These are phyloP conservation scores for Tamandua tetradactyla DNA, from an alignment of 2,797 vertebrate genomes.

Conservation along the genomic window DNA sequence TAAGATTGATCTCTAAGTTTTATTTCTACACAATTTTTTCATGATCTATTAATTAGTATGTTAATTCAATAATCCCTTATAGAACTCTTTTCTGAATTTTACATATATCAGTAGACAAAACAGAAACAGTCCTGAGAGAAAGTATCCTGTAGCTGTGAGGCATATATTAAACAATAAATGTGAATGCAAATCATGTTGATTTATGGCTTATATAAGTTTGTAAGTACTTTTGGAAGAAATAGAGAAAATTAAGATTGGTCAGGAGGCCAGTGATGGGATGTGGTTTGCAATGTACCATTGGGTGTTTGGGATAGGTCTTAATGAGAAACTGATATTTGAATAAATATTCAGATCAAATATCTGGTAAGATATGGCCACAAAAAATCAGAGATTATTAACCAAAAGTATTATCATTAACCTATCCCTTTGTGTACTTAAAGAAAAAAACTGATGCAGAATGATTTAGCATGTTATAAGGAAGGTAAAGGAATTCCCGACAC, in stretches of 20 bases:
- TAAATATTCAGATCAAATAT: not conserved
- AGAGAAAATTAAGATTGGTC: not conserved
- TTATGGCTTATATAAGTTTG: not conserved
- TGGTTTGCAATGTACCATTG: not conserved
- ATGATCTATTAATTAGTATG: not conserved
- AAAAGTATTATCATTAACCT: not conserved
- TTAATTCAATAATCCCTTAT: not conserved
- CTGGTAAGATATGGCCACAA: not conserved
- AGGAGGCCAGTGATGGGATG: not conserved
- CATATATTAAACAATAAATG: not conserved
- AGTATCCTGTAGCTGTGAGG: not conserved
- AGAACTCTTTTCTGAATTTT: not conserved
- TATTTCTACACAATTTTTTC: not conserved
- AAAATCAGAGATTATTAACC: not conserved
- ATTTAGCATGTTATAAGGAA: not conserved
- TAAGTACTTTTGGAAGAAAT: not conserved
- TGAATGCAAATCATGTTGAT: not conserved
- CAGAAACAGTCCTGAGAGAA: not conserved
- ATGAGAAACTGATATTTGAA: not conserved
- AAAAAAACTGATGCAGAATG: not conserved
- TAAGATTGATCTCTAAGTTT: not conserved
- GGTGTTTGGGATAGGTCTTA: not conserved
- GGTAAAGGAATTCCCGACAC: not conserved
- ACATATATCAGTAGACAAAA: not conserved
- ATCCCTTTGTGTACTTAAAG: too few relatives aligned